Base-by-base conservation (phyloP, 2,888 invertebrate species). In the Cephus pygmeus region DNA sequence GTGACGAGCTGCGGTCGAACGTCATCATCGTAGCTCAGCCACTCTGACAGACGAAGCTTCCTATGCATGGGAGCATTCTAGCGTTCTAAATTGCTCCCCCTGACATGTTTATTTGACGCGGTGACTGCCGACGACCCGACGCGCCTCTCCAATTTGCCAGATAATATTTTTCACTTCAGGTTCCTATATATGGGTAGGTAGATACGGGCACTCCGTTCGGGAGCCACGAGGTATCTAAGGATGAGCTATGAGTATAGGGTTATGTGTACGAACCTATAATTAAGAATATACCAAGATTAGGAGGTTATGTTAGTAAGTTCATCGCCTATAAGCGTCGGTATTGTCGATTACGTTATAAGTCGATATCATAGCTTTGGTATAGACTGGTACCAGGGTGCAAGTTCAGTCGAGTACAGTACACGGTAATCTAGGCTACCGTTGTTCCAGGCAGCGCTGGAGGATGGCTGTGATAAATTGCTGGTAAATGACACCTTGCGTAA, bases 81-180 rank as follows among this genome's bases (percentile, higher is more conserved):
- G 90, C 90, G 90, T 90, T 88, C 89, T 86, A 87, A 90, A 91
- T 90, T 88, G 89, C 89, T 85, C 86, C 82, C 84, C 81, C 84
- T 91, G 90, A 89, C 91, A 90, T 91, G 88, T 91, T 91, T 91
- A 91, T 90, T 88, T 89, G 91, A 90, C 89, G 86, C 87, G 85
- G 87, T 85, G 81, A 88, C 89, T 90, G 90, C 90, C 89, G 88
- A 87, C 85, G 87, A 84, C 82, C 69, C 36, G 34, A 31, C 56
- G 35, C 80, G 79, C 79, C 81, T 83, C 86, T 83, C 86, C 87
- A 89, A 89, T 88, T 89, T 88, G 85, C 87, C 85, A 87, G 84
- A 85, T 86, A 87, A 88, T 87, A 87, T 87, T 88, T 87, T 83
- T 56, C 56, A 56, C 56, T 56, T 56, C 56, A 56, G 56, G 56